phyloP scores from a whole-genome alignment of 2,113 vertebrate genomes.

The Bufo bufo region DNA sequence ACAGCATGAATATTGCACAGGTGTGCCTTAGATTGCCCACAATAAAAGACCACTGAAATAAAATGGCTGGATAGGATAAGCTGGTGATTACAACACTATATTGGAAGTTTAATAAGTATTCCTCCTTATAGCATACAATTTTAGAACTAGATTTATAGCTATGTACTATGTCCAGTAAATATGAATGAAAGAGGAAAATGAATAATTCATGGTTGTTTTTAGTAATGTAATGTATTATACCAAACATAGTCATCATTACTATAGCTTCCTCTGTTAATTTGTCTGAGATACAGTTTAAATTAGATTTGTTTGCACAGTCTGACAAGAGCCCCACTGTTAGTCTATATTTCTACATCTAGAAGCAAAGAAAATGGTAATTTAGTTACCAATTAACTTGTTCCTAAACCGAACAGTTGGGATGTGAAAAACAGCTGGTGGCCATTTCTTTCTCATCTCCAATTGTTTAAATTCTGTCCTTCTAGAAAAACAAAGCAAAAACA shows the following conservation, averaged over 20 bases:
- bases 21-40: too few species aligned
- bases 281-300: constrained; percentile 29
- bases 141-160: background rate
- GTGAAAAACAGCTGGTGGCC: constrained; percentile 44
- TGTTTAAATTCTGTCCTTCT: constrained; percentile 43
- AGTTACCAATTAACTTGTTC: constrained; percentile 54
- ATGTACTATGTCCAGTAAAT: background rate
- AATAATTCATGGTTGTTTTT: background rate
- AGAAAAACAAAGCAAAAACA: background rate
- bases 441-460: constrained; percentile 7
- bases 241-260: background rate
- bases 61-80: too few species aligned
- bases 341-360: constrained; percentile 42
- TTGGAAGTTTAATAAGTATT: too few species aligned
- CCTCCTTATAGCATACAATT: background rate
- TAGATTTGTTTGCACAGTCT: constrained; percentile 43
- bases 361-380: constrained; percentile 54
- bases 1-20: too few species aligned
- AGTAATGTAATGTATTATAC: background rate
- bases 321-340: constrained; percentile 39
- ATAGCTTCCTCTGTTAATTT: background rate
- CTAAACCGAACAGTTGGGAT: constrained; percentile 50
- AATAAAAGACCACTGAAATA: too few species aligned
- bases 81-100: too few species aligned
- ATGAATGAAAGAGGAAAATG: background rate